Evolutionary conservation across 2,888 invertebrate species (phyloP).

Genomic region (Drosophila colorata): DNA sequence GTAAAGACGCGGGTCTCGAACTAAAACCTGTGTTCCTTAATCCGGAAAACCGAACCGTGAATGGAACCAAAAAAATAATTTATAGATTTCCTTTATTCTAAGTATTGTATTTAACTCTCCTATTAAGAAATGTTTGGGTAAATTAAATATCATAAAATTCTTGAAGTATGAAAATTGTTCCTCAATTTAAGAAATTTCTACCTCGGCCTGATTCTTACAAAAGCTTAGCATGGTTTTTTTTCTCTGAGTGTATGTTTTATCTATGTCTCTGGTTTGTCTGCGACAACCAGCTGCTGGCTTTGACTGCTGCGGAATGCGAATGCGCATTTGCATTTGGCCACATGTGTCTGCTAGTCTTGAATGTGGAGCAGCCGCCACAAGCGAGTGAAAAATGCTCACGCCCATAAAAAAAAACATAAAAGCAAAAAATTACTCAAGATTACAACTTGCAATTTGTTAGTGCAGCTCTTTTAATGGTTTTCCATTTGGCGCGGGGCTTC

Average conservation of each 20-base stretch:
- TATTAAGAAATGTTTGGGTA: too few species aligned
- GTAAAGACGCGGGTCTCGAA: too few species aligned
- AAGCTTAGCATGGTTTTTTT: background rate
- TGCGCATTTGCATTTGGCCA: slow-evolving; percentile 76
- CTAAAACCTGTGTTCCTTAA: too few species aligned
- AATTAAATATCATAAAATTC: too few species aligned
- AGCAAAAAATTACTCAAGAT: slow-evolving; percentile 39
- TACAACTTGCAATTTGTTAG: slow-evolving; percentile 58
- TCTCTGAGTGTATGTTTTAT: slow-evolving; percentile 6
- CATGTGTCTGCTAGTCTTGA: slow-evolving; percentile 52
- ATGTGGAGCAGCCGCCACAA: slow-evolving; percentile 48
- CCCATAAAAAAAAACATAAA: slow-evolving; percentile 31
- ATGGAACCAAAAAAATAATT: too few species aligned
- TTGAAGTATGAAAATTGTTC: background rate
- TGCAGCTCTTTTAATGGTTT: slow-evolving; percentile 50
- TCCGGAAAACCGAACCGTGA: too few species aligned
- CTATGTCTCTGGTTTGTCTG: slow-evolving; percentile 50
- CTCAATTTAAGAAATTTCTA: background rate
- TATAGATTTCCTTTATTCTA: too few species aligned
- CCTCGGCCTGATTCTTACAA: too few species aligned
- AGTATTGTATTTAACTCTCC: too few species aligned
- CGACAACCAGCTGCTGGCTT: slow-evolving; percentile 58
- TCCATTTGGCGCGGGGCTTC: slow-evolving; percentile 33
- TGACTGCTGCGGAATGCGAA: slow-evolving; percentile 65
- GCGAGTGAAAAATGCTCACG: slow-evolving; percentile 49